Conservation (phyloP, 1,140 invertebrate species). For the Neotoxoptera formosana region DNA sequence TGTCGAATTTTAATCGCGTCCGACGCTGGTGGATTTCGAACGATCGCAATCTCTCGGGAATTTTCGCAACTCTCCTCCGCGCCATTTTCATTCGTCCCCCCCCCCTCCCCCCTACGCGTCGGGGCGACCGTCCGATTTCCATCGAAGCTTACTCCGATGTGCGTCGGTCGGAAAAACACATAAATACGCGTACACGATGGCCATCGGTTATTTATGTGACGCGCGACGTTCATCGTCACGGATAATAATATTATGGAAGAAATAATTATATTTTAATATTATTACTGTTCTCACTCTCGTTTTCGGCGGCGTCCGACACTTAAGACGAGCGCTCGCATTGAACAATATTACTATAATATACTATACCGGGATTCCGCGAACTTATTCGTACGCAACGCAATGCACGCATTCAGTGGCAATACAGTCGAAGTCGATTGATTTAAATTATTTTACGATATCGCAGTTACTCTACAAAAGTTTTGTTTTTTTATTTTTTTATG, state of each 20-base stretch:
- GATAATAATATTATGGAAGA: background rate
- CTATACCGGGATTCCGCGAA: background rate
- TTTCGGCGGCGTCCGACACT: background rate
- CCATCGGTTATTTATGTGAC: slow-evolving; percentile 7
- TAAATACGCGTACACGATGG: background rate
- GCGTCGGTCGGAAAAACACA: background rate
- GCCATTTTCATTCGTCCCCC: background rate
- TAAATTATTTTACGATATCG: background rate
- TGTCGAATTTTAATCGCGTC: background rate
- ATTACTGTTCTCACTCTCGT: background rate
- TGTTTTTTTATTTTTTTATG: too few species aligned
- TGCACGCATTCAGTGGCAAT: background rate
- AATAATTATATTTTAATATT: background rate
- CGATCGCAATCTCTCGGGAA: background rate
- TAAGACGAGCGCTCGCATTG: background rate
- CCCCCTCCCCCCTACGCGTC: too few species aligned
- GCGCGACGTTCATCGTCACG: background rate
- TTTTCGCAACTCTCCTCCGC: background rate
- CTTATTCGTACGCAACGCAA: background rate
- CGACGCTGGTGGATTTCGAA: background rate
- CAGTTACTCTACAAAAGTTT: background rate
- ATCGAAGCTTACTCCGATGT: background rate
- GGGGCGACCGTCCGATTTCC: background rate
- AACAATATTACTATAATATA: background rate
- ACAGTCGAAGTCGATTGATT: background rate